A percentile compares a stretch with the other conserved stretches of the same genome.
phyloP scores from a whole-genome alignment of 2,888 invertebrate genomes.

The Vesta saturnalis region DNA sequence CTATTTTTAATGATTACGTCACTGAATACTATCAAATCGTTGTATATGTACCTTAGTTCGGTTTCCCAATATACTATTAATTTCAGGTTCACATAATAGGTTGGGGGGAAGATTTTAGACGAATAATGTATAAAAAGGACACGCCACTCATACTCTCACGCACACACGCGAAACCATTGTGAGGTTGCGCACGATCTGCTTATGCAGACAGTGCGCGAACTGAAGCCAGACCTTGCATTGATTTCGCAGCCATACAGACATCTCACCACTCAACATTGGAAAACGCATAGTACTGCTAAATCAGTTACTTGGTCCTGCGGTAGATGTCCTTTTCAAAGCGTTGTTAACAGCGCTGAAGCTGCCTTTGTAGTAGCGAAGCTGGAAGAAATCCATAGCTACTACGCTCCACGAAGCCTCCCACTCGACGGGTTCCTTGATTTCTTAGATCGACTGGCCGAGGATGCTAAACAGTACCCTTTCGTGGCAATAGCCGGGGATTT shows the following conservation, averaged over 20 bases:
- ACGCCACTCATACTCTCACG: too few species aligned
- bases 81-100: too few species aligned
- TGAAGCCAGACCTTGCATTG: constrained; percentile 26
- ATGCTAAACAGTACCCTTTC: constrained; percentile 22
- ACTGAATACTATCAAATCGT: too few species aligned
- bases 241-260: constrained; percentile 40
- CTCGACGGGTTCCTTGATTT: constrained; percentile 31
- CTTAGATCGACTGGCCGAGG: constrained; percentile 35
- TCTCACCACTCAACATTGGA: constrained; percentile 30
- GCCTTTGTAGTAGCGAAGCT: constrained; percentile 42
- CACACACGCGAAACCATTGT: constrained; percentile 42
- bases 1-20: too few species aligned
- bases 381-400: too few species aligned
- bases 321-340: constrained; percentile 33
- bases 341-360: neutral
- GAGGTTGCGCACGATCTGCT: constrained; percentile 34
- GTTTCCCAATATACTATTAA: too few species aligned
- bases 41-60: too few species aligned
- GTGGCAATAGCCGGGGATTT: constrained; percentile 43
- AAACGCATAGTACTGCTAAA: constrained; percentile 32
- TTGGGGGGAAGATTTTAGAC: too few species aligned
- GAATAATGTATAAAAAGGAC: too few species aligned
- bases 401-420: too few species aligned
- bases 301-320: constrained; percentile 39
- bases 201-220: constrained; percentile 28